These are phyloP conservation scores for Odontamblyopus lacepedii DNA, from an alignment of 2,797 vertebrate genomes.

Conservation along the genomic window DNA sequence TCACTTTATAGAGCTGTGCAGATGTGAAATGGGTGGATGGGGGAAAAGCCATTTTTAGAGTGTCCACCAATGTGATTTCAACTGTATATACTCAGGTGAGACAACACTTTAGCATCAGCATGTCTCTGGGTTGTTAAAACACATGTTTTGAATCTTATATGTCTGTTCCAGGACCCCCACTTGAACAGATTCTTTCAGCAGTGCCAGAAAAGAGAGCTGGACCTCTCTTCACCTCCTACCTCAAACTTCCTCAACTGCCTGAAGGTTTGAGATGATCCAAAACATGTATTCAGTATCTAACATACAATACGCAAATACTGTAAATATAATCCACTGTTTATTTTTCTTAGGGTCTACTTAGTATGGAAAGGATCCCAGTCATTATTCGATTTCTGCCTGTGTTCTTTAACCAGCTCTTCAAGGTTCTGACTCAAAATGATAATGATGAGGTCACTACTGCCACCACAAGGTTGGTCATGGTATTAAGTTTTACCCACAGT, in stretches of 20 bases:
- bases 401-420: slow-evolving; percentile 95
- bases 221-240: slow-evolving; percentile 89
- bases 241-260: slow-evolving; percentile 89
- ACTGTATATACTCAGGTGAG: slow-evolving; percentile 97
- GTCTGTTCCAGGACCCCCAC: slow-evolving; percentile 85
- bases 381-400: slow-evolving; percentile 94
- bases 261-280: slow-evolving; percentile 81
- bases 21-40: slow-evolving; percentile 96
- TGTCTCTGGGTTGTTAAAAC: not conserved
- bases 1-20: slow-evolving; percentile 74
- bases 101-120: not conserved
- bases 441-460: slow-evolving; percentile 88
- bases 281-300: slow-evolving; percentile 4
- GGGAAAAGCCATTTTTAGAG: slow-evolving; percentile 92
- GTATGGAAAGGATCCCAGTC: slow-evolving; percentile 93
- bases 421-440: slow-evolving; percentile 90
- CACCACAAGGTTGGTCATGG: slow-evolving; percentile 85
- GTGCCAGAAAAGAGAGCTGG: slow-evolving; percentile 94
- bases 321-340: slow-evolving; percentile 13
- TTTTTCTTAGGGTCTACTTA: slow-evolving; percentile 86
- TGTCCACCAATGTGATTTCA: slow-evolving; percentile 89
- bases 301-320: slow-evolving; percentile 20
- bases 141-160: not conserved
- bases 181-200: slow-evolving; percentile 94
- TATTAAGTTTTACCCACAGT: slow-evolving; percentile 9